Evolutionary conservation across 2,888 invertebrate genomes (phyloP).

Genomic region (Trichogramma dendrolimi): DNA sequence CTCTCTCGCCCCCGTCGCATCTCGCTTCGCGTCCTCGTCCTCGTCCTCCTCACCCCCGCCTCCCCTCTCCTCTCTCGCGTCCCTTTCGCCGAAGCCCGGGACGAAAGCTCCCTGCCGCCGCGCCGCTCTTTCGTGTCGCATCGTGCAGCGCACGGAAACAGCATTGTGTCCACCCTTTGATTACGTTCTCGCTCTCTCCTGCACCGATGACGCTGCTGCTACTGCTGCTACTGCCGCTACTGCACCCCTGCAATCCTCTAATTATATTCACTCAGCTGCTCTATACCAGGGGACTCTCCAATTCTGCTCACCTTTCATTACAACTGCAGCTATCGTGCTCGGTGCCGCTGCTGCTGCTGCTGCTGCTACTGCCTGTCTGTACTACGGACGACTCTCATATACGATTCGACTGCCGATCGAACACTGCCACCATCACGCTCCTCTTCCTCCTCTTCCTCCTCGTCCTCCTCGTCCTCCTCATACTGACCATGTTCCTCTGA

Average conservation of each 20-base stretch:
- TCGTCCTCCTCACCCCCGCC: slow-evolving; percentile 29
- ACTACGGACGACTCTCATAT: too few species aligned
- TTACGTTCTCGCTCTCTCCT: slow-evolving; percentile 39
- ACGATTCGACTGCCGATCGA: slow-evolving; percentile 28
- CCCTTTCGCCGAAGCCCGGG: slow-evolving; percentile 12
- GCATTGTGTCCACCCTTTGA: slow-evolving; percentile 49
- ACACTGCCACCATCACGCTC: slow-evolving; percentile 13
- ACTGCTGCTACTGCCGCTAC: slow-evolving; percentile 17
- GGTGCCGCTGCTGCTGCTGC: slow-evolving; percentile 5
- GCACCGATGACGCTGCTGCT: slow-evolving; percentile 3
- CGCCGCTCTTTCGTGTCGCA: slow-evolving; percentile 28
- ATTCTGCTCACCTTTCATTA: slow-evolving; percentile 53
- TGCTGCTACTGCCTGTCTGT: background rate
- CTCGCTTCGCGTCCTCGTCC: slow-evolving; percentile 26
- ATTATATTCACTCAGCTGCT: slow-evolving; percentile 51
- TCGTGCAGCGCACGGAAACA: slow-evolving; percentile 30
- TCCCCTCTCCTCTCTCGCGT: slow-evolving; percentile 15
- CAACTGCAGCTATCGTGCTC: slow-evolving; percentile 33
- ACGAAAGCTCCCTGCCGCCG: slow-evolving; percentile 15
- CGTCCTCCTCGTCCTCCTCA: slow-evolving; percentile 2
- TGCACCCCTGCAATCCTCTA: slow-evolving; percentile 48
- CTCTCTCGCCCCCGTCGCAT: slow-evolving; percentile 13
- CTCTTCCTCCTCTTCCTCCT: slow-evolving; percentile 5
- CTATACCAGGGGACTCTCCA: slow-evolving; percentile 47
- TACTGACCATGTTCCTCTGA: background rate